Evolutionary conservation across 2,888 invertebrate genomes (phyloP).

Genomic region (Rotaria macrura): DNA sequence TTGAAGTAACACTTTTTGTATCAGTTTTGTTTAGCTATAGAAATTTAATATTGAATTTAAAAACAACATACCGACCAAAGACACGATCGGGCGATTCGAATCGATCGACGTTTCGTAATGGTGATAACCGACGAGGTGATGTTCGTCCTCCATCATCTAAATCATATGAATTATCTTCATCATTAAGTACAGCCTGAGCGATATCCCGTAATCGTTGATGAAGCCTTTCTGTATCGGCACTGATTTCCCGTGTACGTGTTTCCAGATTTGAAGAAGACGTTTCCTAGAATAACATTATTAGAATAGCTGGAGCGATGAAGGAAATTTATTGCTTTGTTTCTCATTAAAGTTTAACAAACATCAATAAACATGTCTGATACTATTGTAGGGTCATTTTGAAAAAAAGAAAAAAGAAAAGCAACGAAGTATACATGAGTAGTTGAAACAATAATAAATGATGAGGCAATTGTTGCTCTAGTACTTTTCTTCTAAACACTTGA

Average conservation of each 20-base stretch:
- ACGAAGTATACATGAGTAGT: background rate
- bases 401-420: background rate
- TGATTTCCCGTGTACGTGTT: constrained; percentile 51
- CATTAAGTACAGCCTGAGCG: constrained; percentile 77
- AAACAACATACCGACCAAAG: background rate
- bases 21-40: background rate
- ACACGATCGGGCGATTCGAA: background rate
- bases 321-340: too few species aligned
- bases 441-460: background rate
- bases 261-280: background rate
- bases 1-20: background rate
- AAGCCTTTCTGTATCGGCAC: constrained; percentile 70
- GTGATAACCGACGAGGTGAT: background rate
- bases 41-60: background rate
- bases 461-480: background rate
- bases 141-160: background rate
- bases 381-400: background rate
- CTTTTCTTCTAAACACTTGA: background rate
- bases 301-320: background rate
- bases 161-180: constrained; percentile 51
- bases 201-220: constrained; percentile 78
- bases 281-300: background rate
- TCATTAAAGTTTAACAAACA: background rate
- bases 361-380: background rate
- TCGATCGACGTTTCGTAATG: background rate